Conservation (phyloP, 2,888 invertebrate species). For the Drosophila neotestacea region DNA sequence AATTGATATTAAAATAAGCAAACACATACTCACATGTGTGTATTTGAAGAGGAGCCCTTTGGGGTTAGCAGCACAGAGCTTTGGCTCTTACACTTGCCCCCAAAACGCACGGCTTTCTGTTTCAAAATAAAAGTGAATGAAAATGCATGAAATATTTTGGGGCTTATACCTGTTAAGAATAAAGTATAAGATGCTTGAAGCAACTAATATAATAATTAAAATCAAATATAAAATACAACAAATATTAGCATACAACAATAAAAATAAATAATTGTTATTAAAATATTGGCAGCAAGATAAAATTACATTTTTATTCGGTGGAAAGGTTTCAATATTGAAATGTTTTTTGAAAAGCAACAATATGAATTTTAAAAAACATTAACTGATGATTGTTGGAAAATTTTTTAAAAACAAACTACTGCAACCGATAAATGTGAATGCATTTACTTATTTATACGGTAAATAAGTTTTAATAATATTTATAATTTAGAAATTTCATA, state of each 20-base stretch:
- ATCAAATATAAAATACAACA: neutral
- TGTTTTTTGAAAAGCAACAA: too few species aligned
- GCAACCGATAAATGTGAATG: too few species aligned
- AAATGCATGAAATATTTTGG: conserved; percentile 39
- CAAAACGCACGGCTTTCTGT: conserved; percentile 43
- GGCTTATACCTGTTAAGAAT: conserved; percentile 34
- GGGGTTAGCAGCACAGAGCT: conserved; percentile 15
- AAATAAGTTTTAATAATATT: too few species aligned
- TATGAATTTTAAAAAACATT: too few species aligned
- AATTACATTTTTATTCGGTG: too few species aligned
- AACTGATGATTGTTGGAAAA: too few species aligned
- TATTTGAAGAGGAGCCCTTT: conserved; percentile 7
- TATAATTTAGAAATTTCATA: too few species aligned
- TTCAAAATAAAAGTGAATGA: conserved; percentile 18
- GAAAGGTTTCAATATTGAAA: too few species aligned
- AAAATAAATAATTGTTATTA: neutral
- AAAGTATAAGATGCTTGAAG: conserved; percentile 40
- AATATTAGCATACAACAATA: neutral
- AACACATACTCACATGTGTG: neutral
- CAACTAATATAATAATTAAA: conserved; percentile 19
- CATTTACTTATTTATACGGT: too few species aligned
- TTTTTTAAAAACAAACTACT: too few species aligned
- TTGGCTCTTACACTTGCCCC: conserved; percentile 11
- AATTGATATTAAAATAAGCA: conserved; percentile 32
- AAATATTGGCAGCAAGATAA: too few species aligned